Conservation (phyloP, 2,888 invertebrate species). For the Microchrysa polita region DNA sequence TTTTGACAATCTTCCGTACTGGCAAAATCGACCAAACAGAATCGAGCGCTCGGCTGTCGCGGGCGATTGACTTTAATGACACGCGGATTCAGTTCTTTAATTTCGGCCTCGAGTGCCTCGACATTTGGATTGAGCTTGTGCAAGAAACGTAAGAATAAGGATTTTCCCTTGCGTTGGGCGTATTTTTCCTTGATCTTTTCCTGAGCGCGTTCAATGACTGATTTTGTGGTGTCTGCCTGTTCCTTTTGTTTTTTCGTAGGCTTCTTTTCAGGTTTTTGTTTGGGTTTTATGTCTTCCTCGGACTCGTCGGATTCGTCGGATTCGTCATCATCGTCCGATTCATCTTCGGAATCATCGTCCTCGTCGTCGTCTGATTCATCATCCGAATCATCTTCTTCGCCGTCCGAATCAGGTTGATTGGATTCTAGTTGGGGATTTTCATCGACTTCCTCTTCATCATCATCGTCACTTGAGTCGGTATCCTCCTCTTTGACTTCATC, state of each 20-base stretch:
- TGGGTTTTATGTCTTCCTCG: constrained; percentile 6
- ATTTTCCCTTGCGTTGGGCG: constrained; percentile 19
- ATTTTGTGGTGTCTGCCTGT: background rate
- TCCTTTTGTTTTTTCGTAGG: too few species aligned
- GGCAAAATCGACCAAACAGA: constrained; percentile 46
- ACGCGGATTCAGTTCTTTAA: constrained; percentile 23
- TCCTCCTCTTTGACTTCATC: constrained; percentile 4
- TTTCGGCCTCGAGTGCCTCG: background rate
- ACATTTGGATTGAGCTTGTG: constrained; percentile 25
- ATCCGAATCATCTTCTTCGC: constrained; percentile 15
- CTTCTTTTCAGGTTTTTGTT: background rate
- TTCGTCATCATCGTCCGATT: constrained; percentile 10
- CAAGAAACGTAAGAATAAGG: constrained; percentile 44
- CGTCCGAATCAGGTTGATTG: background rate
- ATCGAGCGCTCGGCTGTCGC: constrained; percentile 42
- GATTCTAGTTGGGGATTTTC: background rate
- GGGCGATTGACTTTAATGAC: constrained; percentile 43
- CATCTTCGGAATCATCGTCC: background rate
- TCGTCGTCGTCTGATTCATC: constrained; percentile 15
- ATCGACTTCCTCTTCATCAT: background rate
- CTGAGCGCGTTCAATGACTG: background rate
- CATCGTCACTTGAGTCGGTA: background rate
- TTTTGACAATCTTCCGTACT: constrained; percentile 27
- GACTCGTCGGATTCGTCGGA: background rate
- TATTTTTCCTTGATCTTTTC: constrained; percentile 10